A percentile compares a stretch with the other conserved stretches of the same genome.
Evolutionary conservation across 1,140 invertebrate species (phyloP).

Genomic region (Monochamus saltuarius): DNA sequence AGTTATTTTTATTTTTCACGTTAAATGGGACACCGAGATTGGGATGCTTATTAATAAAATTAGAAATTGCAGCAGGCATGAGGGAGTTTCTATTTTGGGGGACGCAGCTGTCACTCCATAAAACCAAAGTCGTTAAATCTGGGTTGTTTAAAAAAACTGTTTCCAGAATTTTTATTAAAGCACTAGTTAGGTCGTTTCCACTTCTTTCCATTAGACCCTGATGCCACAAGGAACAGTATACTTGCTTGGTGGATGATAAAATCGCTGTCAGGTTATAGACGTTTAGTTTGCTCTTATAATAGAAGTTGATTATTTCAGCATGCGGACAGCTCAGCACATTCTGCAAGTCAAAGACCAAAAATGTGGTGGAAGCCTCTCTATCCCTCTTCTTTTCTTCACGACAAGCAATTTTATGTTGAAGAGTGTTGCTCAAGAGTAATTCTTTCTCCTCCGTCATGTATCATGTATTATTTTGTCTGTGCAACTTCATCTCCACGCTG

Average conservation of each 20-base stretch:
- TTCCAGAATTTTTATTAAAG: slow-evolving; percentile 31
- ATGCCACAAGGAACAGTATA: slow-evolving; percentile 35
- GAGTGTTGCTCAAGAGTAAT: too few relatives aligned
- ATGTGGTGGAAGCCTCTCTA: too few relatives aligned
- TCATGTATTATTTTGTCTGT: too few relatives aligned
- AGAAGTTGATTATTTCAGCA: slow-evolving; percentile 29
- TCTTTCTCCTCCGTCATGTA: too few relatives aligned
- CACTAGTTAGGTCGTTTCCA: slow-evolving; percentile 38
- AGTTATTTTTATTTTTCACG: too few relatives aligned
- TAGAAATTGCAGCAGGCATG: slow-evolving; percentile 33
- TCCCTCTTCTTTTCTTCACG: too few relatives aligned
- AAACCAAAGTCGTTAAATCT: slow-evolving; percentile 21
- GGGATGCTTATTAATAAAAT: too few relatives aligned
- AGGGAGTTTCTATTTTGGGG: slow-evolving; percentile 41
- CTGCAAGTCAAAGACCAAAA: too few relatives aligned
- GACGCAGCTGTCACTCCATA: slow-evolving; percentile 41
- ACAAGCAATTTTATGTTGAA: too few relatives aligned
- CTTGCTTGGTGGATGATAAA: slow-evolving; percentile 23
- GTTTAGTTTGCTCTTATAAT: slow-evolving; percentile 33
- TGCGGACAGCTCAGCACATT: slow-evolving; percentile 35
- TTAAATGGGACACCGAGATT: too few relatives aligned
- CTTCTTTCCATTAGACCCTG: slow-evolving; percentile 29
- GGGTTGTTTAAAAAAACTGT: slow-evolving; percentile 20
- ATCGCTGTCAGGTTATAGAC: slow-evolving; percentile 38
- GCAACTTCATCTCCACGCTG: too few relatives aligned